These are phyloP conservation scores for Zoanthus sansibaricus DNA, from an alignment of 92 coral and sea anemone genomes.

Conservation along the genomic window DNA sequence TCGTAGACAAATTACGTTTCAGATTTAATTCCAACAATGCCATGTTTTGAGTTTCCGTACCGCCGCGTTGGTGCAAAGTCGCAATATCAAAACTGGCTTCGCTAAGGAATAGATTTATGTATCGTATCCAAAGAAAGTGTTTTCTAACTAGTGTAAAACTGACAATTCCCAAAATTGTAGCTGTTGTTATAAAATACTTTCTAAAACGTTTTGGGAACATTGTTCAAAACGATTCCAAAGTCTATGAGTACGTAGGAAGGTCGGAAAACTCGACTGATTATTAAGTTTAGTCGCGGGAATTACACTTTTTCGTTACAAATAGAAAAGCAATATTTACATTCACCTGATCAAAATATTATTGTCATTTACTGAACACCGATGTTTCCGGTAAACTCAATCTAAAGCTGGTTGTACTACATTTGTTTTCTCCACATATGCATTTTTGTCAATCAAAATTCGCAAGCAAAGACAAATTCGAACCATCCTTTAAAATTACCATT, in stretches of 20 bases:
- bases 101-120: background rate
- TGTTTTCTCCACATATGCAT: too few species aligned
- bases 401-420: too few species aligned
- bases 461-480: too few species aligned
- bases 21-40: background rate
- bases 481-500: too few species aligned
- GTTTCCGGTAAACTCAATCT: too few species aligned
- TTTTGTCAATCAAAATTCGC: too few species aligned
- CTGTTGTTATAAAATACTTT: background rate
- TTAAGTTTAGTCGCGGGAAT: too few species aligned
- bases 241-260: background rate
- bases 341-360: too few species aligned
- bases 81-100: background rate
- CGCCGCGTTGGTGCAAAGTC: background rate
- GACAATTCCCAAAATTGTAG: background rate
- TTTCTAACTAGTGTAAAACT: background rate
- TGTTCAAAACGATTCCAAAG: background rate
- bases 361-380: too few species aligned
- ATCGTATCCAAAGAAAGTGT: background rate
- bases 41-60: background rate
- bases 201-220: constrained; percentile 13
- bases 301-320: too few species aligned
- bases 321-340: too few species aligned
- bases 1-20: background rate
- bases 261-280: too few species aligned